Conservation (phyloP, 2,113 vertebrate genomes). For the Syrmaticus mikado region DNA sequence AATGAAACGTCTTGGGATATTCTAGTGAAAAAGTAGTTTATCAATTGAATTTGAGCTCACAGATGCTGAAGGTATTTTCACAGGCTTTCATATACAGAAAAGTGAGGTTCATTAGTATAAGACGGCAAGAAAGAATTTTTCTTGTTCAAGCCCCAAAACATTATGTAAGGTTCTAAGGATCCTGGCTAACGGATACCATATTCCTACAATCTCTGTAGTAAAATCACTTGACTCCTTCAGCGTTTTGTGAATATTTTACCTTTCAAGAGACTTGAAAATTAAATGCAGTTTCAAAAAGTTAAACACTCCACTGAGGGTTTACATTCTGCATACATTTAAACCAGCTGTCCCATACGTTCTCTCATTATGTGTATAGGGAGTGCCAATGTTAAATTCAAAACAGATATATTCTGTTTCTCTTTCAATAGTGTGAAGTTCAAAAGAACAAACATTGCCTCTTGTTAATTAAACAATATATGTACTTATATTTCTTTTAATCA, state of each 20-base stretch:
- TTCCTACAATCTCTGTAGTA: background rate
- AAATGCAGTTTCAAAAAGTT: conserved; percentile 16
- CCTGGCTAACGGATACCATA: background rate
- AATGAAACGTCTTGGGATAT: background rate
- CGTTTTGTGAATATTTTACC: conserved; percentile 2
- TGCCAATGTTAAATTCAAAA: conserved; percentile 1
- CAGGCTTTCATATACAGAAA: background rate
- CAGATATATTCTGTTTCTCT: background rate
- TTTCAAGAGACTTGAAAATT: conserved; percentile 27
- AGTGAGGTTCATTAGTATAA: background rate
- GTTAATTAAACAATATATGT: conserved; percentile 13
- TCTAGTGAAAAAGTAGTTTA: conserved; percentile 15
- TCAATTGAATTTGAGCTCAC: background rate
- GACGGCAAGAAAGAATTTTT: background rate
- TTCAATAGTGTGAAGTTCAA: conserved; percentile 10
- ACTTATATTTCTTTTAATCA: background rate
- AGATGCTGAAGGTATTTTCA: background rate
- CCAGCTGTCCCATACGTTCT: background rate
- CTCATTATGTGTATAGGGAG: background rate
- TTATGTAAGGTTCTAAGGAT: background rate
- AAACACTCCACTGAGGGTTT: background rate
- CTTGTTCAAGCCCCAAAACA: background rate
- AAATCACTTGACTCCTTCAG: background rate
- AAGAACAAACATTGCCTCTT: conserved; percentile 10
- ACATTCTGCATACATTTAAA: conserved; percentile 1